These are phyloP conservation scores for Autographa gamma DNA, from an alignment of 2,888 invertebrate genomes.

Conservation along the genomic window DNA sequence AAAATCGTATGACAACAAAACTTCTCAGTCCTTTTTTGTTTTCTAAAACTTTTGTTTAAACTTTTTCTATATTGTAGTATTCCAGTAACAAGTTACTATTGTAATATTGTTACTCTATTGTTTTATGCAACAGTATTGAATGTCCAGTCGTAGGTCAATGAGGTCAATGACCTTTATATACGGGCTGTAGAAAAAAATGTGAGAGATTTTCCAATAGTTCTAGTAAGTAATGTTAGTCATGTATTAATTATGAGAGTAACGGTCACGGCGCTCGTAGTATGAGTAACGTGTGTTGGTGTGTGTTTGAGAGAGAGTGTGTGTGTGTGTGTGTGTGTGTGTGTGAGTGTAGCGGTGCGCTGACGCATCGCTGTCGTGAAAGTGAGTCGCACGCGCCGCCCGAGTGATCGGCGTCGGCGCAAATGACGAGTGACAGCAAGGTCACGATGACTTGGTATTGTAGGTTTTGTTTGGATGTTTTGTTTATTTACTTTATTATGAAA, in stretches of 20 bases:
- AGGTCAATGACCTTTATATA: not conserved
- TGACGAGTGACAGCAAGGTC: constrained; percentile 58
- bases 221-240: constrained; percentile 41
- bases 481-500: not conserved
- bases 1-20: not conserved
- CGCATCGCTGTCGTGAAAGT: constrained; percentile 69
- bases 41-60: not conserved
- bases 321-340: constrained; percentile 38
- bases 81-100: not conserved
- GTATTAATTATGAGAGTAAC: constrained; percentile 51
- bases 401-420: constrained; percentile 61
- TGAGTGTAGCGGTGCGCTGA: constrained; percentile 53
- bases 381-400: constrained; percentile 66
- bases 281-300: no score
- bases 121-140: constrained; percentile 1
- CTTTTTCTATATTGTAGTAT: not conserved
- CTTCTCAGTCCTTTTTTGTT: not conserved
- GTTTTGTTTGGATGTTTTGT: constrained; percentile 14
- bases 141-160: not conserved
- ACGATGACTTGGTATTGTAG: constrained; percentile 3
- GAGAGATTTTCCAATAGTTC: constrained; percentile 35
- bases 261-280: constrained; percentile 47
- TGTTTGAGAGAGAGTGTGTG: no score
- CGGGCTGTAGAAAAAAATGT: not conserved
- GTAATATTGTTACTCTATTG: not conserved